phyloP scores from a whole-genome alignment of 2,888 invertebrate genomes.

The Noctua comes region DNA sequence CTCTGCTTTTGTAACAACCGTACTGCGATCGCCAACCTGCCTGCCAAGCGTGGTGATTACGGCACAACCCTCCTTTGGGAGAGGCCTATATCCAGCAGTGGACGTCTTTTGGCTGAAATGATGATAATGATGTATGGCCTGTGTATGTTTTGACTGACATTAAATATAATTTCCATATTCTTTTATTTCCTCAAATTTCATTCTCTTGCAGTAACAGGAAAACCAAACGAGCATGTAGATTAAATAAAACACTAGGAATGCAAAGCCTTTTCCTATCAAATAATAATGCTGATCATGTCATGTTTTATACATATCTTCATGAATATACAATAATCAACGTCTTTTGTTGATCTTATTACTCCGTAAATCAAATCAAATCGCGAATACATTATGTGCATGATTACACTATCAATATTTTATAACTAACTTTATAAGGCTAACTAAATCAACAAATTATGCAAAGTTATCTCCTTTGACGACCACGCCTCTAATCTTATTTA shows the following conservation, averaged over 20 bases:
- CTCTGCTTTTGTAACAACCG: too few relatives aligned
- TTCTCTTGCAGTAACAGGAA: background rate
- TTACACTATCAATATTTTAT: conserved; percentile 23
- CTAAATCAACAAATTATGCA: conserved; percentile 42
- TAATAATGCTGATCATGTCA: background rate
- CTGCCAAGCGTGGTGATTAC: too few relatives aligned
- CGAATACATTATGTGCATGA: conserved; percentile 6
- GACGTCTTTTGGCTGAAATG: too few relatives aligned
- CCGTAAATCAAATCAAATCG: conserved; percentile 16
- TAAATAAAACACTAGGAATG: background rate
- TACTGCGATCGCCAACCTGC: too few relatives aligned
- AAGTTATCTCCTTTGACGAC: conserved; percentile 54
- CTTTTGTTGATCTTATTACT: conserved; percentile 5
- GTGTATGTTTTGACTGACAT: background rate
- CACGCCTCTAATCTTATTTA: conserved; percentile 56
- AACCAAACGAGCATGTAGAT: conserved; percentile 7
- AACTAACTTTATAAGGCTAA: background rate
- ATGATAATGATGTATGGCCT: too few relatives aligned
- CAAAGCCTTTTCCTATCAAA: conserved; percentile 4
- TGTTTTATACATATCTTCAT: conserved; percentile 7
- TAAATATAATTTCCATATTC: background rate
- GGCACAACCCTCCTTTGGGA: too few relatives aligned
- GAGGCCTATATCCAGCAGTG: too few relatives aligned
- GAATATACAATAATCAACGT: background rate
- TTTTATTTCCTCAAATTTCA: background rate